Conservation (phyloP, 2,888 invertebrate species). For the Eupelmus urozonus region DNA sequence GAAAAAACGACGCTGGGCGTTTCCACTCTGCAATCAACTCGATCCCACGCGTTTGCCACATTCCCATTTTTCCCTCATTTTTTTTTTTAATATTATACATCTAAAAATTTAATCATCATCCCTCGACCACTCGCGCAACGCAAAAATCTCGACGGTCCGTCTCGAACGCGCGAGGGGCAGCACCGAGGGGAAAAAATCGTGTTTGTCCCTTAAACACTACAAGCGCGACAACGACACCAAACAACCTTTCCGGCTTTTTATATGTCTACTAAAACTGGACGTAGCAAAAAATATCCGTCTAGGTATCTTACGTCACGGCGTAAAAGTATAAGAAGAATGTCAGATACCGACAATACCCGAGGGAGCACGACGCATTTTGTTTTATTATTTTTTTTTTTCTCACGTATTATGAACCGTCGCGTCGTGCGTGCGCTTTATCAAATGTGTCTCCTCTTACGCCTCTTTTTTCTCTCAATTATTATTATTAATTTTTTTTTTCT, state of each 20-base stretch:
- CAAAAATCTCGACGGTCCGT: no score
- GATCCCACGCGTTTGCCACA: background rate
- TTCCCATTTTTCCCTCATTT: background rate
- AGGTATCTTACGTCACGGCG: conserved; percentile 67
- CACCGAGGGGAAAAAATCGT: conserved; percentile 7
- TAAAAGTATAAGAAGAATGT: conserved; percentile 67
- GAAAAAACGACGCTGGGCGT: background rate
- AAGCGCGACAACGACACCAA: conserved; percentile 41
- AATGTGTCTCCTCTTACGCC: conserved; percentile 52
- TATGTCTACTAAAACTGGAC: conserved; percentile 53
- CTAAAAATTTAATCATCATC: conserved; percentile 44
- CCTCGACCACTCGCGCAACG: background rate
- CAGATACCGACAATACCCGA: conserved; percentile 68
- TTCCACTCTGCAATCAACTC: conserved; percentile 6
- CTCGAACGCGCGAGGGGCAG: no score
- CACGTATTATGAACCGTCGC: conserved; percentile 49
- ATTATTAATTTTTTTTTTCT: conserved; percentile 1
- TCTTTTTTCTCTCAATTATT: conserved; percentile 5
- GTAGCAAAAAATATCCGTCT: conserved; percentile 66
- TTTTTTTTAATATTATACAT: conserved; percentile 40
- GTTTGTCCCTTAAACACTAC: conserved; percentile 39
- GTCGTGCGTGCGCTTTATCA: conserved; percentile 56
- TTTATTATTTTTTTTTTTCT: conserved; percentile 25
- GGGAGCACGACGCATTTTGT: conserved; percentile 65
- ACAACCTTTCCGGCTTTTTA: conserved; percentile 42